These are phyloP conservation scores for Metellina segmentata DNA, from an alignment of 2,888 invertebrate species.

Conservation along the genomic window DNA sequence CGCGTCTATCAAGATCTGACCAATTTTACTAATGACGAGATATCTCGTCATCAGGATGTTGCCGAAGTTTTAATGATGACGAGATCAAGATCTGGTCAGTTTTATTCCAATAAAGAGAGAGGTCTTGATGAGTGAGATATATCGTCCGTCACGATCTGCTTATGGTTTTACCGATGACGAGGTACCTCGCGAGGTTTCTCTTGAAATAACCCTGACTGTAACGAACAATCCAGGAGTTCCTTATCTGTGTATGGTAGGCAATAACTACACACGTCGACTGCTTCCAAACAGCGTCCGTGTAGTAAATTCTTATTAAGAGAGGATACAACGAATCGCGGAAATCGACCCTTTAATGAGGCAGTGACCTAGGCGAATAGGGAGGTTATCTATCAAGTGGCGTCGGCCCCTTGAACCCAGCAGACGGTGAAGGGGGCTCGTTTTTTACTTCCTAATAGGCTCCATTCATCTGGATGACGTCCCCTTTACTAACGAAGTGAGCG, in stretches of 20 bases:
- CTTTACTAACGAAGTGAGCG: neutral
- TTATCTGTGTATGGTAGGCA: neutral
- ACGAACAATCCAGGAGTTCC: neutral
- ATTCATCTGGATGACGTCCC: neutral
- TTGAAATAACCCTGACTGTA: neutral
- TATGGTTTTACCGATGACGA: too few species aligned
- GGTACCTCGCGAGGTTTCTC: too few species aligned
- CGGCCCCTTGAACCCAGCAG: neutral
- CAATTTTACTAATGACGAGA: too few species aligned
- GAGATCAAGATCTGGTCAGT: too few species aligned
- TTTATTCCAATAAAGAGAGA: too few species aligned
- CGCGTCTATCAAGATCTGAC: too few species aligned
- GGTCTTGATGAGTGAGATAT: too few species aligned
- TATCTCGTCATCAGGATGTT: too few species aligned
- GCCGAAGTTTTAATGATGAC: too few species aligned
- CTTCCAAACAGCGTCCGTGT: slow-evolving; percentile 3
- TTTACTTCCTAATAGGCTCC: slow-evolving; percentile 11
- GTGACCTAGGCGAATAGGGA: slow-evolving; percentile 60
- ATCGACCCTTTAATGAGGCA: slow-evolving; percentile 66
- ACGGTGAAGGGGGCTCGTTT: neutral
- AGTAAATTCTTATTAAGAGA: slow-evolving; percentile 41
- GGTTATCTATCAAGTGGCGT: slow-evolving; percentile 74
- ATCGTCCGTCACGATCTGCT: too few species aligned
- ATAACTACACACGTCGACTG: neutral
- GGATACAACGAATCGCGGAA: slow-evolving; percentile 34